Evolutionary conservation across 2,113 vertebrate genomes (phyloP).

Genomic region (Neolamprologus cancellatus): DNA sequence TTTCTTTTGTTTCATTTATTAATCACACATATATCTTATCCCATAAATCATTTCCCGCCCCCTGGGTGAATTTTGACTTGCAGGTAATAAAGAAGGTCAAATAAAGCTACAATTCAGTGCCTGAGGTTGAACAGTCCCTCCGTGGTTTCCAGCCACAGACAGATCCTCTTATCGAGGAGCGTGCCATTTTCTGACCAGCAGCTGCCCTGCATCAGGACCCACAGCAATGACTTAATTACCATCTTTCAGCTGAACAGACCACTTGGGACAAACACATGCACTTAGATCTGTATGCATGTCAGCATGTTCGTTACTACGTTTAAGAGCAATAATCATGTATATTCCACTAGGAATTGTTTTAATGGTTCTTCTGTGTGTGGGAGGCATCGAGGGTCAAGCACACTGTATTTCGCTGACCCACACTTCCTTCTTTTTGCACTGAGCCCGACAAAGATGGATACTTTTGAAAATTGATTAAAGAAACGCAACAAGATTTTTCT

Average conservation of each 20-base stretch:
- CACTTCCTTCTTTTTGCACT: neutral
- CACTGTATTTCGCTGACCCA: neutral
- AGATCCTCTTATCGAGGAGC: conserved; percentile 25
- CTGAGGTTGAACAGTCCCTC: neutral
- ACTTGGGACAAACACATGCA: neutral
- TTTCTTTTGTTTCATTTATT: neutral
- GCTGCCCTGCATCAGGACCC: conserved; percentile 7
- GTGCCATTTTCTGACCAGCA: neutral
- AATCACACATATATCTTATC: neutral
- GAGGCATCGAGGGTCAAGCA: neutral
- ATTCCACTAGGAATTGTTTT: neutral
- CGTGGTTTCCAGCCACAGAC: neutral
- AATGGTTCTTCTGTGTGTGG: neutral
- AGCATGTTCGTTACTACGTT: neutral
- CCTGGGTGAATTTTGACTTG: neutral
- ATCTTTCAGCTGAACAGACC: conserved; percentile 14
- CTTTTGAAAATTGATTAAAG: neutral
- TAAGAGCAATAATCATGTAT: conserved; percentile 1
- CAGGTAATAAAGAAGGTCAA: neutral
- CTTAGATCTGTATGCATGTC: neutral
- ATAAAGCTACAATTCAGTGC: neutral
- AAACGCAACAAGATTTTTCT: neutral
- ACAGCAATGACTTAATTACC: neutral
- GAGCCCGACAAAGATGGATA: neutral
- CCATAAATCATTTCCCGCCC: neutral